Base-by-base conservation (phyloP, 2,113 vertebrate genomes). In the Ptilorrhoa leucosticta region DNA sequence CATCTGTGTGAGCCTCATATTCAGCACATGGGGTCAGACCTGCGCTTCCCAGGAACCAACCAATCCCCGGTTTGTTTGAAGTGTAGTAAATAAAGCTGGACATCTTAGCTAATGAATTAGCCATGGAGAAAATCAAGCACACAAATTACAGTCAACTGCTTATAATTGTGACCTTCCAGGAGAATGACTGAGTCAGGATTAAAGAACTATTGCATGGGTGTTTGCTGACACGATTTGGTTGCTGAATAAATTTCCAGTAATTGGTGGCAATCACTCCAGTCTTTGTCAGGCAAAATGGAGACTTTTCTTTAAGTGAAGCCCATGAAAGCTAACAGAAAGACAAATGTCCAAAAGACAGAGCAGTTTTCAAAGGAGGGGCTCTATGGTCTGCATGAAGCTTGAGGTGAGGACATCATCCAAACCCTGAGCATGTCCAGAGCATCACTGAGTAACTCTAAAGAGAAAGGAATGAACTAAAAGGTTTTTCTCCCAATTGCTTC, bases 61-160 rank as follows among this genome's bases (percentile, higher is more conserved):
- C 24, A 73, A 63, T 63, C 53, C 75, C 50, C 61, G n/a, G 17
- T 63, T 69, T 40, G 9, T 68, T 56, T 37, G 42, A 73, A 51
- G 33, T 26, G 39, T 17, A 65, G 58, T 77, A 91, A 90, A 91
- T 83, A 88, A 85, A 80, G 35, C 66, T 48, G 39, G 51, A 53
- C 39, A 33, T 72, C 23, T 85, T 58, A 83, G 54, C 54, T 93
- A 73, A 94, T 31, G 54, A 91, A 83, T 91, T 90, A 86, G 45
- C 84, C 60, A 28, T n/a, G 50, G 78, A 93, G 85, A 93, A 93
- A 95, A 95, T 56, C 93, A 83, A 91, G 44, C 45, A 90, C 54
- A 54, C 75, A 89, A 91, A 90, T 90, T 86, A 66, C 27, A 66
- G 40, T 87, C 57, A 89, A 48, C 48, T 68, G 61, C 61, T 84